Conservation (phyloP, 2,797 vertebrate genomes). For the Crocodylus rhombifer region DNA sequence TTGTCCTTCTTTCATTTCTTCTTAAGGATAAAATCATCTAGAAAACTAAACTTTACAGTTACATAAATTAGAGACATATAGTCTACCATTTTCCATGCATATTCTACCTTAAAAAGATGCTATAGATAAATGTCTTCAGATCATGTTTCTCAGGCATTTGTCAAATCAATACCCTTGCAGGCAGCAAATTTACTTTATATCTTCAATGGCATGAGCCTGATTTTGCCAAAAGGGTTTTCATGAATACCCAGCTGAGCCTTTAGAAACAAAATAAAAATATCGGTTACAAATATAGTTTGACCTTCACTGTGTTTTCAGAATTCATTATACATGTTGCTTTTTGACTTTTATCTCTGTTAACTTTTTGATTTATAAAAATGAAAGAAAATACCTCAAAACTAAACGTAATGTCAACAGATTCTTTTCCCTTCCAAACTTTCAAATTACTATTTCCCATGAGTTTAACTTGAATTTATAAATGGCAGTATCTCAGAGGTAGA, state of each 20-base stretch:
- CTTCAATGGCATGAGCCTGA: background rate
- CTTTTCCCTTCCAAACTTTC: slow-evolving; percentile 37
- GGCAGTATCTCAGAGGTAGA: slow-evolving; percentile 64
- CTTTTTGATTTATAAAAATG: background rate
- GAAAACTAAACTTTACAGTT: background rate
- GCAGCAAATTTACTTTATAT: background rate
- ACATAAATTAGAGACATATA: background rate
- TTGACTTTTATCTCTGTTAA: background rate
- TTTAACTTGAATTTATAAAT: slow-evolving; percentile 71
- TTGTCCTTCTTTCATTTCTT: background rate
- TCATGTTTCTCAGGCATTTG: background rate
- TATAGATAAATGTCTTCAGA: background rate
- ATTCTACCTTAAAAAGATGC: background rate
- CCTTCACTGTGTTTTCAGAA: background rate
- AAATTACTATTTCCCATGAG: slow-evolving; percentile 54
- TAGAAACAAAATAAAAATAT: background rate
- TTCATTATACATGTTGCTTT: background rate
- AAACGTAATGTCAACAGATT: slow-evolving; percentile 11
- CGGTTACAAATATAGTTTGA: background rate
- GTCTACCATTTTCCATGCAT: background rate
- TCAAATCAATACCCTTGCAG: background rate
- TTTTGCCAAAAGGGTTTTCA: background rate
- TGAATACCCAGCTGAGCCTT: background rate
- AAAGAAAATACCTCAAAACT: background rate
- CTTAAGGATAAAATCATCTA: background rate